Percentiles rank a stretch among this genome's conserved stretches.
Conservation (phyloP, 2,888 invertebrate species). For the Drosophila siamana region DNA sequence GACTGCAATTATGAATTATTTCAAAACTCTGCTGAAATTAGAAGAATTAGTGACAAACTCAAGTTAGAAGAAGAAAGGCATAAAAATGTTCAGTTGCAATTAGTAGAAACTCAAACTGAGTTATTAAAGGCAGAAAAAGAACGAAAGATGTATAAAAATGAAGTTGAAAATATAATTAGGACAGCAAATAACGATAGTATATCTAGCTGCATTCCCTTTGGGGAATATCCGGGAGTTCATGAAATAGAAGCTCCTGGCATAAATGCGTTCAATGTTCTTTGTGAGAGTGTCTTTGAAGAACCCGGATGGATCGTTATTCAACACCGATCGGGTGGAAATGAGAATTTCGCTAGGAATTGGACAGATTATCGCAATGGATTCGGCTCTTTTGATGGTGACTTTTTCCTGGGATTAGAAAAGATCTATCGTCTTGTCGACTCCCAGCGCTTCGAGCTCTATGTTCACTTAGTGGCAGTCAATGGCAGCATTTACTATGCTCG, state of each 20-base stretch:
- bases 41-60: too few species aligned
- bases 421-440: not conserved
- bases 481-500: not conserved
- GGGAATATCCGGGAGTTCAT: not conserved
- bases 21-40: too few species aligned
- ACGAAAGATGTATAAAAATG: not conserved
- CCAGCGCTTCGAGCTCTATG: too few species aligned
- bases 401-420: not conserved
- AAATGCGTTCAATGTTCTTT: not conserved
- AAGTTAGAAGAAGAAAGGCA: too few species aligned
- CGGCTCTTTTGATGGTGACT: not conserved
- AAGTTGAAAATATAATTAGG: not conserved
- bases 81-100: too few species aligned
- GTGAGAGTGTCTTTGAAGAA: not conserved
- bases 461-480: not conserved
- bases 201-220: not conserved
- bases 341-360: not conserved
- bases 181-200: not conserved
- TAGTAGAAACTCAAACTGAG: not conserved
- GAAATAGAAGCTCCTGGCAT: not conserved
- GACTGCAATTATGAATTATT: too few species aligned
- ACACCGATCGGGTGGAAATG: not conserved
- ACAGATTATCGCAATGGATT: not conserved
- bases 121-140: not conserved
- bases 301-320: not conserved